Evolutionary conservation across 1,140 invertebrate species (phyloP).

Genomic region (Lordiphosa clarofinis): DNA sequence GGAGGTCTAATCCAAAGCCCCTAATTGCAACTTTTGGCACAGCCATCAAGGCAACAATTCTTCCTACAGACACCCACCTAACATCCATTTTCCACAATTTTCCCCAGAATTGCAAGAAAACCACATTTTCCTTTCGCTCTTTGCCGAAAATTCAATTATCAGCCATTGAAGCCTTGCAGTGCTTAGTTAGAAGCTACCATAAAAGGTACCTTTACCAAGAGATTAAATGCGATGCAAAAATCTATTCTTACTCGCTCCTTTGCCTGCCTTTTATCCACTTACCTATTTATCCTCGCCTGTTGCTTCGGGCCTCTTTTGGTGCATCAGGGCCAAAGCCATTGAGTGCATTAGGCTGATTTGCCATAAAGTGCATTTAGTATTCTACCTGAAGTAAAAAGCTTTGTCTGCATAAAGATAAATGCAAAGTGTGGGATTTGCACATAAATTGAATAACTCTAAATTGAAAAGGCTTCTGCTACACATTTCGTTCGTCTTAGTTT

Average conservation of each 20-base stretch:
- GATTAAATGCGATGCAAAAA: conserved; percentile 32
- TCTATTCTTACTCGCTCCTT: conserved; percentile 8
- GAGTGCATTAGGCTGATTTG: conserved; percentile 68
- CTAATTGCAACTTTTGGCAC: too few relatives aligned
- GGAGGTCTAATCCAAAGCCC: too few relatives aligned
- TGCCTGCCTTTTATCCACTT: conserved; percentile 24
- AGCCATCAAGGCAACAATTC: too few relatives aligned
- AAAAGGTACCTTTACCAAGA: conserved; percentile 7
- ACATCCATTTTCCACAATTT: too few relatives aligned
- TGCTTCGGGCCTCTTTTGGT: conserved; percentile 30
- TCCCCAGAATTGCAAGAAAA: too few relatives aligned
- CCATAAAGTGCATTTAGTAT: conserved; percentile 50
- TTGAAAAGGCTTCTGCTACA: too few relatives aligned
- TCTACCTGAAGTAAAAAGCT: conserved; percentile 22
- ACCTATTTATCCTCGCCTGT: conserved; percentile 31
- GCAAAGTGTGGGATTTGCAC: conserved; percentile 53
- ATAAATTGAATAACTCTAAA: conserved; percentile 4
- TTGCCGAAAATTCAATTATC: not conserved
- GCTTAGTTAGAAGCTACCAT: conserved; percentile 11
- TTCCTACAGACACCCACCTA: too few relatives aligned
- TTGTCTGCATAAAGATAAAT: conserved; percentile 50
- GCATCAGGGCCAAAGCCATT: conserved; percentile 31
- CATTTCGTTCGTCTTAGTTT: too few relatives aligned
- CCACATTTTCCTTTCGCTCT: too few relatives aligned
- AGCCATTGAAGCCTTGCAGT: conserved; percentile 7